A percentile compares a stretch with the other conserved stretches of the same genome.
Evolutionary conservation across 1,140 invertebrate genomes (phyloP).

Genomic region (Metaphire vulgaris): DNA sequence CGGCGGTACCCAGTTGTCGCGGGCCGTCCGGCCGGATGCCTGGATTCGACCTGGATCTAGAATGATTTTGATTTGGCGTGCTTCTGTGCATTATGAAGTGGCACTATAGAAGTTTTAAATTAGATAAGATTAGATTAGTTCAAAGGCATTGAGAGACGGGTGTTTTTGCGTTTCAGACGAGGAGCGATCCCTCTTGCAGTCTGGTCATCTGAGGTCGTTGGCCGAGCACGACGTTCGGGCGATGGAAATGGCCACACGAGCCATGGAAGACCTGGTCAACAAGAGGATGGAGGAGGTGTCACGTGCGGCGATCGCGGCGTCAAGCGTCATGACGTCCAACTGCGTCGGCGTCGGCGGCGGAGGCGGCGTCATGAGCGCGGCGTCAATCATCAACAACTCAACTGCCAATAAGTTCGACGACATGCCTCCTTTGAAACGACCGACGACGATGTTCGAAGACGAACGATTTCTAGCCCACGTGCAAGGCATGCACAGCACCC

Average conservation of each 20-base stretch:
- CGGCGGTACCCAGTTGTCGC: no score
- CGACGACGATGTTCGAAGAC: constrained; percentile 50
- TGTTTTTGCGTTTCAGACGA: neutral
- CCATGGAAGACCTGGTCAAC: constrained; percentile 41
- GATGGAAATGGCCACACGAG: constrained; percentile 49
- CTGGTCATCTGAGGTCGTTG: constrained; percentile 35
- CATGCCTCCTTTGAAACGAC: constrained; percentile 49
- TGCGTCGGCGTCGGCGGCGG: constrained; percentile 39
- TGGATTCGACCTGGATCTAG: no score
- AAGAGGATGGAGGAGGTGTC: constrained; percentile 16
- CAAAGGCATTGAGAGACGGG: no score
- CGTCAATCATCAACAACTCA: constrained; percentile 28
- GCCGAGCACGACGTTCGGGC: constrained; percentile 48
- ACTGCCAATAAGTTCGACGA: constrained; percentile 31
- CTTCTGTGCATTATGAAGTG: no score
- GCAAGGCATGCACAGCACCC: constrained; percentile 61
- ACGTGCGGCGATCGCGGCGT: constrained; percentile 38
- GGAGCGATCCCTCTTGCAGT: constrained; percentile 27
- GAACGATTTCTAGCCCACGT: constrained; percentile 49
- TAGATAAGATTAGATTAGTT: neutral
- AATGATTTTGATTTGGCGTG: no score
- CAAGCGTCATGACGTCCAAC: constrained; percentile 23
- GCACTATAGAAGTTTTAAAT: neutral
- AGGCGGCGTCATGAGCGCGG: constrained; percentile 36
- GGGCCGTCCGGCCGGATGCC: no score